Percentiles rank a stretch among this genome's conserved stretches.
phyloP scores from a whole-genome alignment of 2,797 vertebrate species.

The Sebastes wilsoni region DNA sequence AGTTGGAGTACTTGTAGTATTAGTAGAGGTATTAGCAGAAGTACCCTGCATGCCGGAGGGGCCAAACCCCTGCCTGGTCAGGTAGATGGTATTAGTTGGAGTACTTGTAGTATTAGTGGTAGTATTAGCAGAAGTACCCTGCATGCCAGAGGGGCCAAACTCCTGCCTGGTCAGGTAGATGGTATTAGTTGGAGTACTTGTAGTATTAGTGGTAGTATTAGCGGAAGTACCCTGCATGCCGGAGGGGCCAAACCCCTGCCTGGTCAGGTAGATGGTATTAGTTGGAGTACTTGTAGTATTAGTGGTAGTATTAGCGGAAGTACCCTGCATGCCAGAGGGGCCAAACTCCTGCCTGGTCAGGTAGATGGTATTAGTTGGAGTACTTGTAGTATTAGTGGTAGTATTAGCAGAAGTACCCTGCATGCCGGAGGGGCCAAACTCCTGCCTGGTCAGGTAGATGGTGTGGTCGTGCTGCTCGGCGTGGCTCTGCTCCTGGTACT shows the following conservation, averaged over 20 bases:
- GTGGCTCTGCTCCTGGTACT: constrained; percentile 89
- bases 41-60: constrained; percentile 96
- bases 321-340: constrained; percentile 96
- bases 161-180: no score
- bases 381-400: neutral
- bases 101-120: no score
- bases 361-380: constrained; percentile 86
- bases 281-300: neutral
- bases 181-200: no score
- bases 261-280: constrained; percentile 90
- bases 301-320: neutral
- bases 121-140: no score
- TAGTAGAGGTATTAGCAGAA: neutral
- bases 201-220: neutral
- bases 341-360: constrained; percentile 94
- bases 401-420: constrained; percentile 83
- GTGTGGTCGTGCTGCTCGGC: constrained; percentile 93
- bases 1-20: no score
- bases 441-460: constrained; percentile 94
- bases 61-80: constrained; percentile 86
- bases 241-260: constrained; percentile 92
- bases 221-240: constrained; percentile 92
- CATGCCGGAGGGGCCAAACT: constrained; percentile 96
- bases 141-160: no score
- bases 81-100: no score